Percentiles rank a stretch among this genome's conserved stretches.
Conservation (phyloP, 2,888 invertebrate species). For the Eristalis tenax region DNA sequence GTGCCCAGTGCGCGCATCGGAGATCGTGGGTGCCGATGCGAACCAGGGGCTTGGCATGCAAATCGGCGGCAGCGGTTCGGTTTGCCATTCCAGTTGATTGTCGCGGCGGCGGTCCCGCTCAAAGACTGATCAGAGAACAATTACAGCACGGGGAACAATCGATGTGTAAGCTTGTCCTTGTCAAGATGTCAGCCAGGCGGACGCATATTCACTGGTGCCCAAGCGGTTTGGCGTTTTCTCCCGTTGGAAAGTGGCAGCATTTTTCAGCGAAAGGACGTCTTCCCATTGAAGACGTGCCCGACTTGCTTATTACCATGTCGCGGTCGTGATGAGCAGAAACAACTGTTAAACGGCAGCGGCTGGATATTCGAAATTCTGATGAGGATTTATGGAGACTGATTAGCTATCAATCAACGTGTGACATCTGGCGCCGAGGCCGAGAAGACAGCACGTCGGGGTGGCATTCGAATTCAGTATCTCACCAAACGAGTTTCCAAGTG, state of each 20-base stretch:
- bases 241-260: not conserved
- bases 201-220: conserved; percentile 9
- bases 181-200: conserved; percentile 28
- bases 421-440: not conserved
- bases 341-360: not conserved
- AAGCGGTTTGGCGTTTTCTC: not conserved
- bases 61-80: conserved; percentile 40
- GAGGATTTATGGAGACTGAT: not conserved
- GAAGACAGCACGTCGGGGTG: not conserved
- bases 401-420: not conserved
- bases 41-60: conserved; percentile 39
- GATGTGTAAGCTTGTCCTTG: conserved; percentile 9
- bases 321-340: not conserved
- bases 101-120: conserved; percentile 40
- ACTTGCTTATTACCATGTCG: not conserved
- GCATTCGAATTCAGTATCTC: not conserved
- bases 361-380: not conserved
- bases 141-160: conserved; percentile 27
- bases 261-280: not conserved
- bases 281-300: not conserved
- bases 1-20: conserved; percentile 3
- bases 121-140: conserved; percentile 45
- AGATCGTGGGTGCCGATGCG: conserved; percentile 52
- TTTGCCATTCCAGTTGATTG: conserved; percentile 32
- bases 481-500: not conserved